Percentiles rank a stretch among this genome's conserved stretches.
These are phyloP conservation scores for Typhlichthys subterraneus DNA, from an alignment of 2,797 vertebrate genomes.

Conservation along the genomic window DNA sequence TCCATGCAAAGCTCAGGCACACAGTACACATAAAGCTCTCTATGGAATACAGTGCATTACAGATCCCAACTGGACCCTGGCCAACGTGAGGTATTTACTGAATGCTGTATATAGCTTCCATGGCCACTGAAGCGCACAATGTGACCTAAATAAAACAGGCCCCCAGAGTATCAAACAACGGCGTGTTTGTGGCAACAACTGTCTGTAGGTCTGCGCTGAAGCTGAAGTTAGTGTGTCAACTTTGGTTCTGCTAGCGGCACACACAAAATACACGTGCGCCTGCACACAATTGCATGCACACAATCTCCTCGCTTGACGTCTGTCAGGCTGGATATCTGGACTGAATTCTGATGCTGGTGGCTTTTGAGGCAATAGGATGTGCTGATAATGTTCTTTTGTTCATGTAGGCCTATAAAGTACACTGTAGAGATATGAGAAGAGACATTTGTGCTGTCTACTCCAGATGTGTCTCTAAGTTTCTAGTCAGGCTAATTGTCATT, in stretches of 20 bases:
- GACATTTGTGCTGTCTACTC: conserved; percentile 37
- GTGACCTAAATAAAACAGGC: conserved; percentile 74
- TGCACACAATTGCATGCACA: conserved; percentile 4
- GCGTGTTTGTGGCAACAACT: conserved; percentile 70
- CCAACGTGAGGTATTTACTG: conserved; percentile 69
- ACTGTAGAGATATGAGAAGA: conserved; percentile 21
- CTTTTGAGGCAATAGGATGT: conserved; percentile 41
- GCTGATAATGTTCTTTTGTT: conserved; percentile 21
- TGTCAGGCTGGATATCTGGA: too few relatives aligned
- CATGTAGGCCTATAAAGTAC: background rate
- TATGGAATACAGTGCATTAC: conserved; percentile 24
- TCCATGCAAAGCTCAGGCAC: conserved; percentile 1
- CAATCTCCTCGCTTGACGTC: background rate
- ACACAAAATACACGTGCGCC: background rate
- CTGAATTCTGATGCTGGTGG: conserved; percentile 29
- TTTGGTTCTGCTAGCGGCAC: conserved; percentile 48
- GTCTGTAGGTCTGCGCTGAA: conserved; percentile 65
- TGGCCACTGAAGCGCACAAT: conserved; percentile 64
- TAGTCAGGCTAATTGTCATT: conserved; percentile 15
- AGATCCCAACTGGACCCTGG: conserved; percentile 40
- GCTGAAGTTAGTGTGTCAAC: conserved; percentile 63
- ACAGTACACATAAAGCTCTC: conserved; percentile 17
- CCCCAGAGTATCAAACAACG: conserved; percentile 64
- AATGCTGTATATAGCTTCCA: conserved; percentile 61
- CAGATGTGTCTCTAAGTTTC: conserved; percentile 47